Conservation (phyloP, 2,888 invertebrate species). For the Dryobota labecula region DNA sequence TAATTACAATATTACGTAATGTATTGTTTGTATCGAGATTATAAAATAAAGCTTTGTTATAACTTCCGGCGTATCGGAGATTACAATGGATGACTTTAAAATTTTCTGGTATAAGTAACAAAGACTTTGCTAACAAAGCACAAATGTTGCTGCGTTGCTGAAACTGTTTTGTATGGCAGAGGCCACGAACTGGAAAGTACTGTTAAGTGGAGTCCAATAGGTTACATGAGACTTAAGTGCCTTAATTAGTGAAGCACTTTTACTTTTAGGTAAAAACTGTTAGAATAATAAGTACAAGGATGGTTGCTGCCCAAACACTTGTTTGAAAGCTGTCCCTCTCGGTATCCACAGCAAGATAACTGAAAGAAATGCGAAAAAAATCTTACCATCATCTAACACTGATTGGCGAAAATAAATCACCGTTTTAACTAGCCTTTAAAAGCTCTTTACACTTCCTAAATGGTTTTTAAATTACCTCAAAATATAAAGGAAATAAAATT, state of each 20-base stretch:
- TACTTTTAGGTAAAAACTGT: constrained; percentile 12
- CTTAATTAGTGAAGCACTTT: constrained; percentile 24
- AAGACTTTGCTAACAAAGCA: constrained; percentile 57
- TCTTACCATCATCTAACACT: neutral
- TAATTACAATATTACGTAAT: constrained; percentile 77
- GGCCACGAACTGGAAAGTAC: constrained; percentile 58
- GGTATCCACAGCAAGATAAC: neutral
- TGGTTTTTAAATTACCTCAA: constrained; percentile 33
- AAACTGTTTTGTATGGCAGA: constrained; percentile 43
- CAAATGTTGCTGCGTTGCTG: constrained; percentile 49
- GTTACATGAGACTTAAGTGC: constrained; percentile 34
- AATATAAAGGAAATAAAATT: constrained; percentile 46
- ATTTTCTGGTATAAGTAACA: constrained; percentile 49
- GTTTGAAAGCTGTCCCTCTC: neutral
- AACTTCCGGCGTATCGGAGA: constrained; percentile 63
- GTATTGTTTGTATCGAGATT: constrained; percentile 70
- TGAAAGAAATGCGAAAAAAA: no score
- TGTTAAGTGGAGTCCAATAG: constrained; percentile 33
- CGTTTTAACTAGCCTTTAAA: constrained; percentile 15
- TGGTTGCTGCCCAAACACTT: neutral
- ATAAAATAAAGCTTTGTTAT: constrained; percentile 67
- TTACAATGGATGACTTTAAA: constrained; percentile 60
- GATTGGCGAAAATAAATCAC: constrained; percentile 3
- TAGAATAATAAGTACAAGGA: neutral
- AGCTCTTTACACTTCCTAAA: constrained; percentile 26